These are phyloP conservation scores for Oryctes rhinoceros DNA, from an alignment of 1,140 invertebrate genomes.

Conservation along the genomic window DNA sequence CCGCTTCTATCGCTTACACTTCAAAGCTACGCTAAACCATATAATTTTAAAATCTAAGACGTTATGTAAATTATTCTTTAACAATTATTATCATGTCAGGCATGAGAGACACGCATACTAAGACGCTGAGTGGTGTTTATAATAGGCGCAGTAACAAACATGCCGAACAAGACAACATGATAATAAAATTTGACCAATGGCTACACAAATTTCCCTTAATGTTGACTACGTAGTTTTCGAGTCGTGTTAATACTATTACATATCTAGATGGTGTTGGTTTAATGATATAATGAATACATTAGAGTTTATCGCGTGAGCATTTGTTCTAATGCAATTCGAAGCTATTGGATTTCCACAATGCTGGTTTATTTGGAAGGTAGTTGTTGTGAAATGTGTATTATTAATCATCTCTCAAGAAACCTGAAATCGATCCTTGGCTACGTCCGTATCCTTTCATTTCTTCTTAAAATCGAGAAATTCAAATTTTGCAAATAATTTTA, in stretches of 20 bases:
- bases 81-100: slow-evolving; percentile 4
- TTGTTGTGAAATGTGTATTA: too few relatives aligned
- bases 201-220: slow-evolving; percentile 8
- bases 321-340: background rate
- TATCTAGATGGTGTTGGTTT: background rate
- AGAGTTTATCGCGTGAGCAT: background rate
- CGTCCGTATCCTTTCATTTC: too few relatives aligned
- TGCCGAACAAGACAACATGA: background rate
- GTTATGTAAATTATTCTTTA: slow-evolving; percentile 16
- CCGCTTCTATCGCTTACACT: background rate
- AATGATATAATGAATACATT: slow-evolving; percentile 23
- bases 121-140: background rate
- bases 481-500: too few relatives aligned
- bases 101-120: background rate
- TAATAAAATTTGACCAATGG: slow-evolving; percentile 10
- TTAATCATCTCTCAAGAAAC: too few relatives aligned
- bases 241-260: slow-evolving; percentile 1
- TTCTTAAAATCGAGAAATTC: too few relatives aligned
- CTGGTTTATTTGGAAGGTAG: too few relatives aligned
- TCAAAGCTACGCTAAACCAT: background rate
- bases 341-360: background rate
- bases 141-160: background rate
- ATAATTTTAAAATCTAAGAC: background rate
- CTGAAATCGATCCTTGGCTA: too few relatives aligned
- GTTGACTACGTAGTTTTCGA: background rate